Evolutionary conservation across 2,797 vertebrate genomes (phyloP).

Genomic region (Buceros bicornis): DNA sequence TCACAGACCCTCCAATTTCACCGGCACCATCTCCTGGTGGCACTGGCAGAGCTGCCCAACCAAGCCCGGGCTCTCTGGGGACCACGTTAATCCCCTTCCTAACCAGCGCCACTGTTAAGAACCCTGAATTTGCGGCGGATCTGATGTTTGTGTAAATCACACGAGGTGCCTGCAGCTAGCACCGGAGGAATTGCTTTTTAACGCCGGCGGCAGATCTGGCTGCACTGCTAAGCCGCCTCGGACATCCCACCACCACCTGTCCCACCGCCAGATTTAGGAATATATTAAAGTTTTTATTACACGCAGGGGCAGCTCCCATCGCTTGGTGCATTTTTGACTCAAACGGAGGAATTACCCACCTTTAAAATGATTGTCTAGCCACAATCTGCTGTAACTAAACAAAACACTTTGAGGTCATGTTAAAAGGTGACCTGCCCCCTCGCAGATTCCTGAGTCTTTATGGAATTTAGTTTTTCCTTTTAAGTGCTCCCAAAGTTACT

Average conservation of each 20-base stretch:
- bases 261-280: background rate
- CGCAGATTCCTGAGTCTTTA: background rate
- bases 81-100: background rate
- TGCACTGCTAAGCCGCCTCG: background rate
- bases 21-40: accelerated
- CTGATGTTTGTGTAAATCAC: accelerated
- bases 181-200: background rate
- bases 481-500: background rate
- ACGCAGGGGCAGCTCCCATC: background rate
- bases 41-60: no score
- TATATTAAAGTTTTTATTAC: accelerated
- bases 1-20: accelerated
- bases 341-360: background rate
- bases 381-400: background rate
- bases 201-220: background rate
- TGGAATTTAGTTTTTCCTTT: conserved; percentile 1
- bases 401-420: background rate
- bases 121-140: background rate
- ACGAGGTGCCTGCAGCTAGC: background rate
- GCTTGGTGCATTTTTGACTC: background rate
- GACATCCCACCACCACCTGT: background rate
- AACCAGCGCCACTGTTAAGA: background rate
- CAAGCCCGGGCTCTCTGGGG: background rate
- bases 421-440: background rate
- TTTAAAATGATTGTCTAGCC: background rate